Evolutionary conservation across 2,888 invertebrate genomes (phyloP).

Genomic region (Vanessa cardui): DNA sequence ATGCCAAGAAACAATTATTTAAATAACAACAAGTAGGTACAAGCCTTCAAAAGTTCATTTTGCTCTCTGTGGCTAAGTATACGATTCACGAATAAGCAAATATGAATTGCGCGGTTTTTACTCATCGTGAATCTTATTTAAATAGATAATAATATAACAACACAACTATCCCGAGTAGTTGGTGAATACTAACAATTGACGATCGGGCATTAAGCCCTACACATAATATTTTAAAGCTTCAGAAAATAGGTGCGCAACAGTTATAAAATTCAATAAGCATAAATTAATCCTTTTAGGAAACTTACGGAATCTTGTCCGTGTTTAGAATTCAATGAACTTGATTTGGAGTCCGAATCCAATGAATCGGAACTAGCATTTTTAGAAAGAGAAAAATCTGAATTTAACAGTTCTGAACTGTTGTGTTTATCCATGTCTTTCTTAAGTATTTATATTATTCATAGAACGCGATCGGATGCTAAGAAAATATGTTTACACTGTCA

Average conservation of each 20-base stretch:
- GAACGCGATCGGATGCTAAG: neutral
- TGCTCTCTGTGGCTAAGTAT: constrained; percentile 65
- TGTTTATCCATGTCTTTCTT: constrained; percentile 84
- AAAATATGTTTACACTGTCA: neutral
- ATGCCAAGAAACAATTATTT: neutral
- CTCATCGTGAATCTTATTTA: constrained; percentile 49
- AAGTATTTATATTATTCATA: constrained; percentile 4
- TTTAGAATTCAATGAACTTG: constrained; percentile 92
- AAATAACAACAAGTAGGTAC: constrained; percentile 45
- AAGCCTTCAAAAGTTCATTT: constrained; percentile 64
- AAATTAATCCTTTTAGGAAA: constrained; percentile 77
- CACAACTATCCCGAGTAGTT: neutral
- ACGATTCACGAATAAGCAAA: constrained; percentile 72
- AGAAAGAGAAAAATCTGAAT: constrained; percentile 85
- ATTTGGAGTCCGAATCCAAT: constrained; percentile 92
- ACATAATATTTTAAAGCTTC: constrained; percentile 46
- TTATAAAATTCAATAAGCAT: constrained; percentile 65
- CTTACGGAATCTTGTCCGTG: constrained; percentile 91
- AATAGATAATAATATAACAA: neutral
- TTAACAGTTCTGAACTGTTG: constrained; percentile 85
- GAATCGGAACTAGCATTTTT: constrained; percentile 92
- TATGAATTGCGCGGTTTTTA: constrained; percentile 61
- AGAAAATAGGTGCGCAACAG: constrained; percentile 64
- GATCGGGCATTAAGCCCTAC: constrained; percentile 2
- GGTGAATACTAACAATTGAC: neutral